These are phyloP conservation scores for Aricia agestis DNA, from an alignment of 1,140 invertebrate species.

Conservation along the genomic window DNA sequence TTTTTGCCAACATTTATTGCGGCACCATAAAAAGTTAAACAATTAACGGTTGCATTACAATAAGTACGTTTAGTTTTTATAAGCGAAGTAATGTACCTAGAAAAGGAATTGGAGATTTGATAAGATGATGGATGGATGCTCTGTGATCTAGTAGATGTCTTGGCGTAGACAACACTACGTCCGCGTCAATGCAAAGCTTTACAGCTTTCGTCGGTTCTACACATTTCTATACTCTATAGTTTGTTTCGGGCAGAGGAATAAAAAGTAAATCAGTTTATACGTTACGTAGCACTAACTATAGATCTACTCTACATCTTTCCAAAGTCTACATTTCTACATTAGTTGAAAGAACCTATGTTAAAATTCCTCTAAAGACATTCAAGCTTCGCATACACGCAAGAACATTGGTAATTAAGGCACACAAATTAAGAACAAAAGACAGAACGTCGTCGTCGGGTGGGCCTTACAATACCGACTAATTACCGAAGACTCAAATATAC, in stretches of 20 bases:
- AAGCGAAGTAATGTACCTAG: background rate
- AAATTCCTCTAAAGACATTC: background rate
- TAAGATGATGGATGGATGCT: background rate
- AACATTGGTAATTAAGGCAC: conserved; percentile 16
- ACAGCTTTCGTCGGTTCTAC: too few relatives aligned
- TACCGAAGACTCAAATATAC: conserved; percentile 74
- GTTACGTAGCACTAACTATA: too few relatives aligned
- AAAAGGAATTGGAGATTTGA: background rate
- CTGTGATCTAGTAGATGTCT: too few relatives aligned
- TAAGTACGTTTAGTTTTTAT: background rate
- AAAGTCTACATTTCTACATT: background rate
- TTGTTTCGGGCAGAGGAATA: too few relatives aligned
- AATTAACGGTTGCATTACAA: background rate
- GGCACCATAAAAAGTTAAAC: background rate
- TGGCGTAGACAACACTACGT: too few relatives aligned
- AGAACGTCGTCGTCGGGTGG: conserved; percentile 48
- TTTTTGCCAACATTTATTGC: background rate
- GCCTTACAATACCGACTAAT: conserved; percentile 73
- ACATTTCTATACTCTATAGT: too few relatives aligned
- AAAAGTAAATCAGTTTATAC: too few relatives aligned
- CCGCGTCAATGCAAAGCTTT: too few relatives aligned
- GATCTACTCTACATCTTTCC: too few relatives aligned
- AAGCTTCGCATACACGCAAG: background rate
- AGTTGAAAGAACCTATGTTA: background rate
- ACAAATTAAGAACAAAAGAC: conserved; percentile 27